Conservation (phyloP, 53 echinoderm and acorn worm species). For the Temnopleurus reevesii region DNA sequence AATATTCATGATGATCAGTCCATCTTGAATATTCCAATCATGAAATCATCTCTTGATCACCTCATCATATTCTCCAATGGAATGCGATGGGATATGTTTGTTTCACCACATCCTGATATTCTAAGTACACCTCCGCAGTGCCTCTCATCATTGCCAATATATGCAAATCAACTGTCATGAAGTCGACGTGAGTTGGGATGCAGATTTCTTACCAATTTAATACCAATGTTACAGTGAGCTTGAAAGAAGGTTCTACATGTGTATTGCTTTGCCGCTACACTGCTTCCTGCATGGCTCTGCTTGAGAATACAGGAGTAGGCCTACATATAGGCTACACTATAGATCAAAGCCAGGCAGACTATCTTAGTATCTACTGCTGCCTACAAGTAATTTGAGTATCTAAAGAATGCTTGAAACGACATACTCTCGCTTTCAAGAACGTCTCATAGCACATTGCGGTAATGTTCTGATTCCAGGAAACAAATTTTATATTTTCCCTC, state of each 20-base stretch:
- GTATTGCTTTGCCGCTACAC: too few relatives aligned
- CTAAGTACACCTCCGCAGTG: neutral
- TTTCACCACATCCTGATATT: neutral
- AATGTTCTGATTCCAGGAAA: too few relatives aligned
- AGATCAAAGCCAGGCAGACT: too few relatives aligned
- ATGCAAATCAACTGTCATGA: constrained; percentile 49
- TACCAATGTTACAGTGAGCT: neutral
- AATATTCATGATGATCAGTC: neutral
- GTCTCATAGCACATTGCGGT: too few relatives aligned
- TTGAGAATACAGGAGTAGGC: too few relatives aligned
- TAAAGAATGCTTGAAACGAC: too few relatives aligned
- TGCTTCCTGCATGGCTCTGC: too few relatives aligned
- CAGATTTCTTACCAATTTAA: constrained; percentile 29
- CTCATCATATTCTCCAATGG: neutral
- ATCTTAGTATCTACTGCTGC: too few relatives aligned
- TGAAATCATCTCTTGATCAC: neutral
- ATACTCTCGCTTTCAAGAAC: too few relatives aligned
- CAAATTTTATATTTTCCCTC: too few relatives aligned
- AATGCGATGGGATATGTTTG: neutral
- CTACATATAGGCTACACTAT: too few relatives aligned
- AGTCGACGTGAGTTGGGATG: constrained; percentile 24
- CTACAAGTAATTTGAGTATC: too few relatives aligned
- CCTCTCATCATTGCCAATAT: constrained; percentile 34
- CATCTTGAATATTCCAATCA: neutral
- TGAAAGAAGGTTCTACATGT: neutral